Base-by-base conservation (phyloP, 1,140 invertebrate genomes). In the Drosophila nigrodunni region DNA sequence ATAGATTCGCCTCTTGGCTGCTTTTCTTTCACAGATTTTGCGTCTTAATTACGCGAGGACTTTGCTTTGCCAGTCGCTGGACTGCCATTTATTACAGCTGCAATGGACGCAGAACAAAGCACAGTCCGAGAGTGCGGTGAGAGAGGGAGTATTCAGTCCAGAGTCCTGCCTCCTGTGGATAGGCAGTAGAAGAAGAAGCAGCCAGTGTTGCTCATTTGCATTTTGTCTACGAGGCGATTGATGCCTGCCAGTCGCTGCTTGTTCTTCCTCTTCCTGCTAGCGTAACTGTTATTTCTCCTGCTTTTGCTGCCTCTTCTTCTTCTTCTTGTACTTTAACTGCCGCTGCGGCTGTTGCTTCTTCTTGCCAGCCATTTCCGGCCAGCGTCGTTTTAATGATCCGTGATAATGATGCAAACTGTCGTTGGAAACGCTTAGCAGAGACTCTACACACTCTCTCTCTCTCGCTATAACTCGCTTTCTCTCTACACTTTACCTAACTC, bases 321-420 rank as follows among this genome's bases (percentile, higher is more conserved):
- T 60, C 54, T 52, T 58, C 65, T 55, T 8, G 1, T 10, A 41
- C 37, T 39, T 41, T 30, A 43, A 46, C 44, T 75, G 43, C 43
- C 49, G 39, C 54, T 52, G 49, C 47, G 57, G n/a, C 57, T 46
- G 35, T 58, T 62, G 44, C 74, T 73, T 52, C 67, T 69, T 61
- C 71, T 77, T 58, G 50, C n/a, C 30, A 67, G 54, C 75, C 78
- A 85, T 82, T 89, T 89, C 78, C 67, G 67, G 43, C 65, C 35
- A 41, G 60, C 72, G 61, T 49, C 68, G 78, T 80, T 86, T 90
- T 90, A 90, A 90, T 90, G 86, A 90, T 90, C 86, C 78, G 74
- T 90, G 78, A 90, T 90, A 90, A 90, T 90, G 86, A 90, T 71
- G 80, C 73, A 72, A 49, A 46, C 67, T 82, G 81, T 78, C 81